Evolutionary conservation across 92 coral and sea anemone genomes (phyloP).

Genomic region (Phenganax stokvisi): DNA sequence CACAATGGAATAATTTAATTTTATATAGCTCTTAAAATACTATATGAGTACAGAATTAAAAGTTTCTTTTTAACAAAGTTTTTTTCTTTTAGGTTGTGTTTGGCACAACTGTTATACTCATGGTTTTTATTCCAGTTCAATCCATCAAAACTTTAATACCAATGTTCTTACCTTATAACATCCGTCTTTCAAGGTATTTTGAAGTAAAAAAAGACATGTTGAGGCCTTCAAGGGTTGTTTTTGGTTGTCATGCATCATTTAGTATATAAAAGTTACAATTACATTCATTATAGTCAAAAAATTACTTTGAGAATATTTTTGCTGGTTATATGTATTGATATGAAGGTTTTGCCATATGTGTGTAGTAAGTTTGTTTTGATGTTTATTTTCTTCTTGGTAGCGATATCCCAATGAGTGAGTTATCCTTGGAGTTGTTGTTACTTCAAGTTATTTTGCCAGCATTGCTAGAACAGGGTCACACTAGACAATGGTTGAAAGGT

Average conservation of each 20-base stretch:
- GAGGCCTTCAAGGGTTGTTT: background rate
- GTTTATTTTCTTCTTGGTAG: slow-evolving; percentile 38
- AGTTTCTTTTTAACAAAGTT: background rate
- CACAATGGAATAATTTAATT: too few relatives aligned
- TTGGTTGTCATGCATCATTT: too few relatives aligned
- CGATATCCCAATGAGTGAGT: slow-evolving; percentile 93
- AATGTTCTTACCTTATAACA: slow-evolving; percentile 82
- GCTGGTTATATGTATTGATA: too few relatives aligned
- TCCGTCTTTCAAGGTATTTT: slow-evolving; percentile 77
- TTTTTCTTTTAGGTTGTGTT: slow-evolving; percentile 70
- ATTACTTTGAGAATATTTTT: too few relatives aligned
- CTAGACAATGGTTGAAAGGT: slow-evolving; percentile 88
- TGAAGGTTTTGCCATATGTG: background rate
- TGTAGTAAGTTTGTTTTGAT: background rate
- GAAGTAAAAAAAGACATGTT: background rate
- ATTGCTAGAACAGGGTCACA: slow-evolving; percentile 89
- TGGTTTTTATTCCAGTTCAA: slow-evolving; percentile 91
- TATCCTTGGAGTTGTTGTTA: slow-evolving; percentile 82
- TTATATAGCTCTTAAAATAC: too few relatives aligned
- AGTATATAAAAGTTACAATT: too few relatives aligned
- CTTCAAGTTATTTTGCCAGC: slow-evolving; percentile 96
- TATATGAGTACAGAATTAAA: background rate
- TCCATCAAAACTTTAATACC: slow-evolving; percentile 75
- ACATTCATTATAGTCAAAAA: too few relatives aligned
- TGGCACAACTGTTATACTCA: slow-evolving; percentile 84